Base-by-base conservation (phyloP, 2,888 invertebrate genomes). In the Metellina segmentata region DNA sequence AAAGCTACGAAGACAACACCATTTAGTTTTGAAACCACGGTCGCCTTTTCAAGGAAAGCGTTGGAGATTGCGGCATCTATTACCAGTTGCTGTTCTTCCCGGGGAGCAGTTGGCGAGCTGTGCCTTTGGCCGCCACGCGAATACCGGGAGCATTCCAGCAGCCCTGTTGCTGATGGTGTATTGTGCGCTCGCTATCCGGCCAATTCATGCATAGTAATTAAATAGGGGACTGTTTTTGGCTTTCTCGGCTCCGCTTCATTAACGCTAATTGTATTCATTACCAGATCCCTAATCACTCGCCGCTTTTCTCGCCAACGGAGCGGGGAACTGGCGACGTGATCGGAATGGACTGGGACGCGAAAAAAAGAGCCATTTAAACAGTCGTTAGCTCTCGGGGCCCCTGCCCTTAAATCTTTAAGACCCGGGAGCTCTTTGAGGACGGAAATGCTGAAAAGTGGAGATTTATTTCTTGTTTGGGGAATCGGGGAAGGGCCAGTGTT, bases 211-310 rank as follows among this genome's bases (percentile, higher is more conserved):
- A 88, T 91, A 91, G 91, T 91, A 91, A 91, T 91, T 91, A 91
- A 91, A 91, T 91, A 81, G 91, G 91, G 77, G 83, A 91, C 91
- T 91, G 91, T 91, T 91, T 91, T 91, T 91, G 91, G 91, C 82
- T 85, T 34, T 89, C 81, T 89, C 88, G 82, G 82, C 88, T 78
- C 51, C 90, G 87, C 91, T 87, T 91, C 91, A 91, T 91, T 91
- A 91, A 91, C 91, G 91, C 87, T 91, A 91, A 91, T 87, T 91
- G 91, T 91, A 91, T 91, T 91, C 91, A 91, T 91, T 91, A 91
- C 91, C 87, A 86, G 87, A 87, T 82, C 87, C 87, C 87, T 91
- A 91, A 91, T 91, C 91, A 72, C 82, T 87, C 79, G 61, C 78
- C 78, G 9, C 72, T n/a, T n/a, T 78, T 71, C 90, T 51, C 90